A percentile compares a stretch with the other conserved stretches of the same genome.
Evolutionary conservation across 2,888 invertebrate genomes (phyloP).

Genomic region (Plagodis pulveraria): DNA sequence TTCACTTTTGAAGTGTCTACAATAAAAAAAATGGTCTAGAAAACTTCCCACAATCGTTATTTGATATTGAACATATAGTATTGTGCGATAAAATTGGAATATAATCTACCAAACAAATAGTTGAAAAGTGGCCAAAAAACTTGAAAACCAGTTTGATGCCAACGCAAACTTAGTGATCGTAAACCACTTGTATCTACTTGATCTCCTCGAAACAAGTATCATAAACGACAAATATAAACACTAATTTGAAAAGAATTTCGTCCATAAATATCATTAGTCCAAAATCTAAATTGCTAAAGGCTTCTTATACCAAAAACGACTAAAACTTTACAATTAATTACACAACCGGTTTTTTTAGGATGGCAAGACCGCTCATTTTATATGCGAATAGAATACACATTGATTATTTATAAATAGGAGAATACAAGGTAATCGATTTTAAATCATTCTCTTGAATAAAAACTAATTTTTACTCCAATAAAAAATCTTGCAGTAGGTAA

Average conservation of each 20-base stretch:
- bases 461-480: constrained; percentile 30
- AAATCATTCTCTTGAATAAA: constrained; percentile 6
- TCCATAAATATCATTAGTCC: constrained; percentile 17
- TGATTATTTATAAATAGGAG: constrained; percentile 2
- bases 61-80: too few species aligned
- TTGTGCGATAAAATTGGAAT: too few species aligned
- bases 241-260: constrained; percentile 13
- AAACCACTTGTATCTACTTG: constrained; percentile 9
- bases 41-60: too few species aligned
- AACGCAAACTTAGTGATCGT: not conserved
- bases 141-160: not conserved
- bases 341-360: constrained; percentile 6
- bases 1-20: too few species aligned
- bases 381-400: not conserved
- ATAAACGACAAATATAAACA: constrained; percentile 16
- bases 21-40: too few species aligned
- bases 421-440: constrained; percentile 13
- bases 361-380: not conserved
- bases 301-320: constrained; percentile 19
- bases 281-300: constrained; percentile 20
- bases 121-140: not conserved
- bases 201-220: constrained; percentile 18
- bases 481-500: constrained; percentile 32
- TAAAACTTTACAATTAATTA: constrained; percentile 19
- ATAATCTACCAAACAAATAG: not conserved